Evolutionary conservation across 2,113 vertebrate species (phyloP).

Genomic region (Alligator mississippiensis): DNA sequence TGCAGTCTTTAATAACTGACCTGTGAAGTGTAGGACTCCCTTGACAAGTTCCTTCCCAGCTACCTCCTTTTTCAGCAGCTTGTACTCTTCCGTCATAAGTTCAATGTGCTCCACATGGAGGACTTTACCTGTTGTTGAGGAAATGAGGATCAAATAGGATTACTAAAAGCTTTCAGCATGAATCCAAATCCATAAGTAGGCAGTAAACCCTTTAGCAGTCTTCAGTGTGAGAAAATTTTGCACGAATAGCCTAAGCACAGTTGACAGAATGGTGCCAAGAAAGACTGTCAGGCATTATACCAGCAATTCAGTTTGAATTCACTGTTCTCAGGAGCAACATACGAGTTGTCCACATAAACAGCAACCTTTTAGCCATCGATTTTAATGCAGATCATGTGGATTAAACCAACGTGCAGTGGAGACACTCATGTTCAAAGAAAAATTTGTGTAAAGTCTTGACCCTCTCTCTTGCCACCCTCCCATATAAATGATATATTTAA

Average conservation of each 20-base stretch:
- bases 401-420: not conserved
- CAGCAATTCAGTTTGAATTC: not conserved
- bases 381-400: slow-evolving; percentile 10
- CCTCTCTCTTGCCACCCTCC: not conserved
- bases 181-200: not conserved
- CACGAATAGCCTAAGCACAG: not conserved
- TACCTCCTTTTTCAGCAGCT: slow-evolving; percentile 88
- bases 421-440: slow-evolving; percentile 9
- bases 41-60: slow-evolving; percentile 86
- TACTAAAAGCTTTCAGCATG: not conserved
- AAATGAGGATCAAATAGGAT: not conserved
- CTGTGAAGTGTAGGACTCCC: slow-evolving; percentile 92
- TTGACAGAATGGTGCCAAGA: slow-evolving; percentile 1
- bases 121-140: slow-evolving; percentile 79
- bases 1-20: slow-evolving; percentile 71
- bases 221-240: not conserved
- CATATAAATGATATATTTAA: not conserved
- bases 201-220: not conserved
- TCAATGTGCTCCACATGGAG: slow-evolving; percentile 96
- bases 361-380: not conserved
- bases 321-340: slow-evolving; percentile 9
- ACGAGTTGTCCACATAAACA: not conserved
- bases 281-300: rapidly evolving
- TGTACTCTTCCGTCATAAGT: slow-evolving; percentile 90
- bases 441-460: not conserved